Evolutionary conservation across 2,888 invertebrate genomes (phyloP).

Genomic region (Biston stratarius): DNA sequence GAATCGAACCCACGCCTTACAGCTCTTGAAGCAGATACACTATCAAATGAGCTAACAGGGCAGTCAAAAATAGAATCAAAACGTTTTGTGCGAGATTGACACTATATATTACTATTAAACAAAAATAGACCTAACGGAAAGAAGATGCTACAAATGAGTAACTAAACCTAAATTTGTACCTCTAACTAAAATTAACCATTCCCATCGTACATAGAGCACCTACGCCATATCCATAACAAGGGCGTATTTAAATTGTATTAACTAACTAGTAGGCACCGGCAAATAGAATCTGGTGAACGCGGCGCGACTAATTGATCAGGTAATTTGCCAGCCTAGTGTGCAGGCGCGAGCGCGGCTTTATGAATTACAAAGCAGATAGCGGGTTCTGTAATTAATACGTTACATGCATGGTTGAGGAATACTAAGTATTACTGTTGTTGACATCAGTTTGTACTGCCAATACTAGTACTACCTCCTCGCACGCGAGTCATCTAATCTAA

Average conservation of each 20-base stretch:
- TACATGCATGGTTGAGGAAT: slow-evolving; percentile 43
- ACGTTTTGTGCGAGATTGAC: no score
- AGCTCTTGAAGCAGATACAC: no score
- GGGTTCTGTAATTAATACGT: slow-evolving; percentile 34
- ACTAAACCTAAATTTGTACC: neutral
- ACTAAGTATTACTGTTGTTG: slow-evolving; percentile 7
- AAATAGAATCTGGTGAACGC: slow-evolving; percentile 63
- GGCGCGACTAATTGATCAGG: slow-evolving; percentile 72
- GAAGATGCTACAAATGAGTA: neutral
- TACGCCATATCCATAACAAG: slow-evolving; percentile 50
- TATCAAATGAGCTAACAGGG: no score
- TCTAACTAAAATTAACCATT: slow-evolving; percentile 32
- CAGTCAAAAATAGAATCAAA: neutral
- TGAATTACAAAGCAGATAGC: slow-evolving; percentile 63
- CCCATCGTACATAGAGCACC: slow-evolving; percentile 34
- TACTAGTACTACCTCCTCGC: no score
- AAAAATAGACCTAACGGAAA: neutral
- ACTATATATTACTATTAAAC: no score
- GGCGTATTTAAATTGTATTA: slow-evolving; percentile 57
- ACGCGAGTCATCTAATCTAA: no score
- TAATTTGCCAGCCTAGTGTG: slow-evolving; percentile 56
- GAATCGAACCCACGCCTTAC: no score
- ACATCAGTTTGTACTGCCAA: neutral
- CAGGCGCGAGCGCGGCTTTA: slow-evolving; percentile 60
- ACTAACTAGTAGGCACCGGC: slow-evolving; percentile 58